Base-by-base conservation (phyloP, 2,888 invertebrate species). In the Lithophane socia region DNA sequence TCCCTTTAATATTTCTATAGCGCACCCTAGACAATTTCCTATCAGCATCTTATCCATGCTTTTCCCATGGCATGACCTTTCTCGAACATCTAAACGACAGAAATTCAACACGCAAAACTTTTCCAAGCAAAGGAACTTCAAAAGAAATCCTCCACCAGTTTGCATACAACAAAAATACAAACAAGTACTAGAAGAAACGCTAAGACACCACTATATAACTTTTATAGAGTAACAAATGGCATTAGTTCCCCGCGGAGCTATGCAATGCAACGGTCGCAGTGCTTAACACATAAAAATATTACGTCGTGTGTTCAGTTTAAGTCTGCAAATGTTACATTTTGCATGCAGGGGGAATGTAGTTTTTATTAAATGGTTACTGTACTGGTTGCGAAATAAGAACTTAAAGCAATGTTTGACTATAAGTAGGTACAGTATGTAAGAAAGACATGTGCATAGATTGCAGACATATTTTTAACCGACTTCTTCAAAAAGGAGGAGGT, bases 241-340 rank as follows among this genome's bases (percentile, higher is more conserved):
- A 67, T 73, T 70, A 73, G 66, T 79, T 54, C 60, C 75, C 83
- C 42, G 13, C 63, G 79, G 82, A 70, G 64, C 72, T 24, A 60
- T 68, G 47, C 44, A 60, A 60, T 68, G 47, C 44, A 60, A 13
- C 37, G 54, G 18, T 69, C 12, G 3, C 65, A 76, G 58, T 47
- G 68, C 83, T 79, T 60, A 67, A 76, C 60, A 13, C 68, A 82
- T 84, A 84, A 82, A 86, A 82, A 80, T 82, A 78, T 29, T 73
- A 64, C 78, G 65, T 65, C 78, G 64, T 76, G 68, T 68, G 21
- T 64, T 69, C n/a, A 65, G 47, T 47, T 79, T 60, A 61, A 68
- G 21, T 24, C 37, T 47, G 44, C 44, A 68, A 72, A 44, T 65
- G 24, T 54, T 24, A 49, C 37, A 54, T 37, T 65, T 77, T 73